A percentile compares a stretch with the other conserved stretches of the same genome.
Evolutionary conservation across 2,797 vertebrate species (phyloP).

Genomic region (Acrocephalus scirpaceus): DNA sequence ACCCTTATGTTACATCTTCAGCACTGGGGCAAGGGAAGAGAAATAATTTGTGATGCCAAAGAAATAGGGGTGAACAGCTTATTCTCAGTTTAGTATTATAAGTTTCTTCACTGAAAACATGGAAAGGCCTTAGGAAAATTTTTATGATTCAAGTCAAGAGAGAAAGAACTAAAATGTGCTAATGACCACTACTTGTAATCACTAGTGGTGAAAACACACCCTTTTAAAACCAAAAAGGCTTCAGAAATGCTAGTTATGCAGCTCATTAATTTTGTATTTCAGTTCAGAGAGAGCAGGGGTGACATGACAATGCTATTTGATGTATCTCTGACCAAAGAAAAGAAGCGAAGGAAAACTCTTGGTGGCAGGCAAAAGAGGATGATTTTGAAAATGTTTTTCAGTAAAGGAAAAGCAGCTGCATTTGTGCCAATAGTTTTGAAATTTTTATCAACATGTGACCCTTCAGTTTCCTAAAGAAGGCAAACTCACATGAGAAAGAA

Average conservation of each 20-base stretch:
- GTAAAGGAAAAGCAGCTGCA: neutral
- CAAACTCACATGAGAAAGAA: rapidly evolving
- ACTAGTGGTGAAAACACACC: neutral
- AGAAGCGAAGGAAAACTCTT: neutral
- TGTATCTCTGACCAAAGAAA: neutral
- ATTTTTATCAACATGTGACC: neutral
- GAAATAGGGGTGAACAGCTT: neutral
- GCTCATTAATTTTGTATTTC: neutral
- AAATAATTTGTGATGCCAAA: neutral
- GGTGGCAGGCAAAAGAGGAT: neutral
- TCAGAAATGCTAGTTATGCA: neutral
- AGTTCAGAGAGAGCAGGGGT: neutral
- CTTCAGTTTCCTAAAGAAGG: neutral
- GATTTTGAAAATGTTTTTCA: neutral
- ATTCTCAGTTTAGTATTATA: neutral
- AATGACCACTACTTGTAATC: neutral
- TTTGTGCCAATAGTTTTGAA: neutral
- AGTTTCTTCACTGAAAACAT: neutral
- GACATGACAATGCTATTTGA: neutral
- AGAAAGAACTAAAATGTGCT: neutral
- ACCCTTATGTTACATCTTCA: neutral
- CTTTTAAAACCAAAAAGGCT: neutral
- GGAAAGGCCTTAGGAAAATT: neutral
- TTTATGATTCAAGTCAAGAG: neutral
- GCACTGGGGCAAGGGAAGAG: neutral